These are phyloP conservation scores for Pantherophis vulpinus DNA, from an alignment of 2,797 vertebrate genomes.

Conservation along the genomic window DNA sequence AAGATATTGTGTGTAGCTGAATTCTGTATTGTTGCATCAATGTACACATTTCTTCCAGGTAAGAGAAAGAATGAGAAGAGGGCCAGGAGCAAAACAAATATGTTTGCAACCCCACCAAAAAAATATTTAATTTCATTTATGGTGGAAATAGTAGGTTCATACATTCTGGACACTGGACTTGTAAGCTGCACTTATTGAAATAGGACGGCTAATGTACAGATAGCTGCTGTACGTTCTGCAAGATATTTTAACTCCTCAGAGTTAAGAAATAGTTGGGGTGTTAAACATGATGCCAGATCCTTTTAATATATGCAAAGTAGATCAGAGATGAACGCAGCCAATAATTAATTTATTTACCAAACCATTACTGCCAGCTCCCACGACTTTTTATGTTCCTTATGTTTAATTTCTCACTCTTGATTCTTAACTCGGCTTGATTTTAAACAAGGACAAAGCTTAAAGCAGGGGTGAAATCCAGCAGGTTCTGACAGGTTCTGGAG, in stretches of 20 bases:
- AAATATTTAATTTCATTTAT: neutral
- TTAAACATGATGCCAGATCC: neutral
- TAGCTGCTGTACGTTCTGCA: neutral
- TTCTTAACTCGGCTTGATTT: neutral
- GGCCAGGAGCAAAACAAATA: neutral
- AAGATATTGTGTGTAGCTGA: neutral
- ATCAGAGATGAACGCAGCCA: neutral
- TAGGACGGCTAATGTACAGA: neutral
- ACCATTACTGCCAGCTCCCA: neutral
- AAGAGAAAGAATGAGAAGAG: neutral
- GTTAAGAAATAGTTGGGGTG: neutral
- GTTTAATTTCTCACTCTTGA: neutral
- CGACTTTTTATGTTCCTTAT: neutral
- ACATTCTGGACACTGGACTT: neutral
- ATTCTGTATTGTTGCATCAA: neutral
- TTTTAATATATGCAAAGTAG: neutral
- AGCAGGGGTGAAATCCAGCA: too few species aligned
- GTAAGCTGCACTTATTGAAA: neutral
- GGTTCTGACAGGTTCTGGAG: too few species aligned
- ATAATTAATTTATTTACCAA: neutral
- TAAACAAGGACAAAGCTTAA: neutral
- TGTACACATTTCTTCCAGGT: neutral
- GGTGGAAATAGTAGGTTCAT: neutral
- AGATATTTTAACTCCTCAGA: neutral
- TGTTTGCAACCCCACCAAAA: neutral